These are phyloP conservation scores for Neelides folsomi DNA, from an alignment of 2,888 invertebrate species.

Conservation along the genomic window DNA sequence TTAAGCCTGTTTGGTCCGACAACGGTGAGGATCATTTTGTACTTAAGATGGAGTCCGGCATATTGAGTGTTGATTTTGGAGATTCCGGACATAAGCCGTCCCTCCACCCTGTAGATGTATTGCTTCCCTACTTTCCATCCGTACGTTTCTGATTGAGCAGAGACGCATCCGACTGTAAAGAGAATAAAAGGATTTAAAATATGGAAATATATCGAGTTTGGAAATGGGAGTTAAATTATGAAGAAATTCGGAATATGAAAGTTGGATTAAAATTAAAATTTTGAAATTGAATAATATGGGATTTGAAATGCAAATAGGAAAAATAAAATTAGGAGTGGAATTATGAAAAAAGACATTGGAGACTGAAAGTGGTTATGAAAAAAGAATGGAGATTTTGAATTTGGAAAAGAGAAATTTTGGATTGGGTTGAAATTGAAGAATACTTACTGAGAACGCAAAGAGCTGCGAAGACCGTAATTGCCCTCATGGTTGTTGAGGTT, in stretches of 20 bases:
- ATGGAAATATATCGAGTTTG: neutral
- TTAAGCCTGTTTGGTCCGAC: constrained; percentile 11
- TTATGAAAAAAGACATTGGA: too few species aligned
- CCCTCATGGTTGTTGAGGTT: constrained; percentile 22
- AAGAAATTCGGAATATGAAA: neutral
- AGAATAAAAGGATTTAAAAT: constrained; percentile 3
- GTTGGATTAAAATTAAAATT: neutral
- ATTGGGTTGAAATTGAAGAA: neutral
- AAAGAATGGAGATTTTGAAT: too few species aligned
- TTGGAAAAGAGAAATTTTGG: too few species aligned
- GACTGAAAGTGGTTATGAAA: too few species aligned
- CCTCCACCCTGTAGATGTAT: constrained; percentile 37
- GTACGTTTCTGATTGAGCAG: constrained; percentile 14
- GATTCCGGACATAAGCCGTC: constrained; percentile 36
- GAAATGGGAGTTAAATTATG: neutral
- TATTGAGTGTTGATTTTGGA: constrained; percentile 35
- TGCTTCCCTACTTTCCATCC: constrained; percentile 34
- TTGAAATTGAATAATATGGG: neutral
- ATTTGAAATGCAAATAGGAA: neutral
- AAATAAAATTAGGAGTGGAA: too few species aligned
- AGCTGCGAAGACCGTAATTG: constrained; percentile 19
- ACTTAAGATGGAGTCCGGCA: constrained; percentile 35
- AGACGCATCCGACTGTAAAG: constrained; percentile 24
- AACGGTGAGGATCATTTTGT: constrained; percentile 10
- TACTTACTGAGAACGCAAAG: constrained; percentile 29